Evolutionary conservation across 92 coral and sea anemone genomes (phyloP).

Genomic region (Phenganax marumi): DNA sequence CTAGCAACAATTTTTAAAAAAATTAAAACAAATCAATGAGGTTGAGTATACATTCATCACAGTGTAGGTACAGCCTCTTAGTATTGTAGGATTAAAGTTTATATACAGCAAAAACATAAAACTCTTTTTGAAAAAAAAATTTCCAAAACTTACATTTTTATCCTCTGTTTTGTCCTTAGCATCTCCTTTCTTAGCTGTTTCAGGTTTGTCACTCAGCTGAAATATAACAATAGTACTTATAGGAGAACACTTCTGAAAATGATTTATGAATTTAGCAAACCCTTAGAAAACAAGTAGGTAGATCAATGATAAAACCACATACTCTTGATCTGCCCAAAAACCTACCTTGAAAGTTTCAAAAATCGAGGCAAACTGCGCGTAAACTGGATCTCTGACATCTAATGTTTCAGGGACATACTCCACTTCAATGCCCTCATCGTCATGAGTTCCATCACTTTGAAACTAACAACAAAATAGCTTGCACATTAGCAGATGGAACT

Average conservation of each 20-base stretch:
- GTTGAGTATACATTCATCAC: too few relatives aligned
- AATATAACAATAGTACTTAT: background rate
- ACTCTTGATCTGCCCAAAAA: background rate
- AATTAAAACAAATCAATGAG: background rate
- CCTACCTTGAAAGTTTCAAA: constrained; percentile 95
- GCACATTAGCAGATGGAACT: background rate
- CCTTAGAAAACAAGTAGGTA: too few relatives aligned
- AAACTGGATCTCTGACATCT: constrained; percentile 80
- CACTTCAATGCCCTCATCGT: constrained; percentile 80
- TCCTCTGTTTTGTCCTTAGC: constrained; percentile 71
- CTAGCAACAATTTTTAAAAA: background rate
- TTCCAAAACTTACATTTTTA: constrained; percentile 59
- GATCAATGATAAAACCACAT: background rate
- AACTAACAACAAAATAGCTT: background rate
- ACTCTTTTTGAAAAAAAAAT: background rate
- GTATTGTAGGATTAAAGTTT: too few relatives aligned
- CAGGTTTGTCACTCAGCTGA: constrained; percentile 60
- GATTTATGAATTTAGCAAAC: background rate
- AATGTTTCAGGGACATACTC: constrained; percentile 83
- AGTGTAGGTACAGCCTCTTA: too few relatives aligned
- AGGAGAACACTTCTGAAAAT: background rate
- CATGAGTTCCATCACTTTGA: constrained; percentile 43
- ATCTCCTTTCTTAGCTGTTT: constrained; percentile 60
- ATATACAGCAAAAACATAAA: too few relatives aligned
- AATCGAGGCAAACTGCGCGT: constrained; percentile 86